Percentiles rank a stretch among this genome's conserved stretches.
These are phyloP conservation scores for Pipra filicauda DNA, from an alignment of 2,113 vertebrate genomes.

Conservation along the genomic window DNA sequence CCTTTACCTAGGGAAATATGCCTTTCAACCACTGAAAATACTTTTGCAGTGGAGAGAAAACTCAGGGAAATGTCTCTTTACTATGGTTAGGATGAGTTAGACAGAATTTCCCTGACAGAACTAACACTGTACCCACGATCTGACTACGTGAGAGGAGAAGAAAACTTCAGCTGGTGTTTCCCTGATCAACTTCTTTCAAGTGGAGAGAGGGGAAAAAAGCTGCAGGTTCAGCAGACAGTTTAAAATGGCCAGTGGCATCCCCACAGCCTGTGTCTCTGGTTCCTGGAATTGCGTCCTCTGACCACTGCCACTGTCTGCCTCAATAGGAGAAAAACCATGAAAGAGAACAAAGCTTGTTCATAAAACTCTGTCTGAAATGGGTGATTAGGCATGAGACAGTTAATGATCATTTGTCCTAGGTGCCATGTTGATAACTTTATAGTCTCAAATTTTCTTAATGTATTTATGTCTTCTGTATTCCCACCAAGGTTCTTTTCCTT, in stretches of 20 bases:
- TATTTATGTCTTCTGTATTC: neutral
- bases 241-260: neutral
- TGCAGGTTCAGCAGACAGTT: neutral
- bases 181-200: neutral
- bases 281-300: neutral
- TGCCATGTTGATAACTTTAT: neutral
- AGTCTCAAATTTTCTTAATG: conserved; percentile 19
- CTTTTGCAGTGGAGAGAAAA: neutral
- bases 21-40: neutral
- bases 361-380: neutral
- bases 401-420: neutral
- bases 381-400: neutral
- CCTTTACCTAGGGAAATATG: neutral
- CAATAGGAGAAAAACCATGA: neutral
- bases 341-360: neutral
- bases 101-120: neutral
- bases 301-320: neutral
- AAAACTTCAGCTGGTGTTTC: neutral
- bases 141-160: neutral
- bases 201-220: neutral
- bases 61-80: neutral
- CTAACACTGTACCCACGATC: neutral
- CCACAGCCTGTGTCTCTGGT: neutral
- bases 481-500: neutral
- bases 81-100: neutral